These are phyloP conservation scores for Blastobasis adustella DNA, from an alignment of 2,888 invertebrate genomes.

Conservation along the genomic window DNA sequence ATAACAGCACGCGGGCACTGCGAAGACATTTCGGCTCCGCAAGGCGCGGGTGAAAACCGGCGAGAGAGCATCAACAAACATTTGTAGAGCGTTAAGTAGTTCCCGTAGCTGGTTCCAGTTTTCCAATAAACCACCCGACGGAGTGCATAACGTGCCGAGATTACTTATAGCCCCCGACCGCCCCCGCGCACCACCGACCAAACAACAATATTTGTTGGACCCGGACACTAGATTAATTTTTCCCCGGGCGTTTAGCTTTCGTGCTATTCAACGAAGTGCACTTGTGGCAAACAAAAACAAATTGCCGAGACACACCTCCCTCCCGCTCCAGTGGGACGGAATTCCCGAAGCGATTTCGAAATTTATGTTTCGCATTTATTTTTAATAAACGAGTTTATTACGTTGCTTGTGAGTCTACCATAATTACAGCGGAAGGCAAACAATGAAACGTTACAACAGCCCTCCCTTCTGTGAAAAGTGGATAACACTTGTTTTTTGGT, in stretches of 20 bases:
- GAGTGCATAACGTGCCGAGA: conserved; percentile 65
- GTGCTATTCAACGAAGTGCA: conserved; percentile 28
- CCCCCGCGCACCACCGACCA: conserved; percentile 43
- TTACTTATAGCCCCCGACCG: conserved; percentile 50
- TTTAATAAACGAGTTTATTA: not conserved
- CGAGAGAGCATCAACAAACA: conserved; percentile 22
- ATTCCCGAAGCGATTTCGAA: too few relatives aligned
- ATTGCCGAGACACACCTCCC: not conserved
- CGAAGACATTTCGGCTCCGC: too few relatives aligned
- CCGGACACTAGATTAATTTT: conserved; percentile 65
- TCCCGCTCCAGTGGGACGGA: too few relatives aligned
- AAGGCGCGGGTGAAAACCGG: conserved; percentile 10
- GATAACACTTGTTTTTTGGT: conserved; percentile 12
- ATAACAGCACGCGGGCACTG: too few relatives aligned
- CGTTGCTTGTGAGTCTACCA: conserved; percentile 12
- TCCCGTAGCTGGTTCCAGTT: conserved; percentile 37
- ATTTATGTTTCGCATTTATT: too few relatives aligned
- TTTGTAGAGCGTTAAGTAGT: conserved; percentile 21
- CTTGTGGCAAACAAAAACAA: conserved; percentile 7
- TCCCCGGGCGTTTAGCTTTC: conserved; percentile 52
- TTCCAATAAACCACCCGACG: conserved; percentile 59
- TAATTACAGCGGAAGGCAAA: conserved; percentile 22
- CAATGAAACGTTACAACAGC: conserved; percentile 17
- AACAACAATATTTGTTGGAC: conserved; percentile 67
- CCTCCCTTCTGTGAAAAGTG: conserved; percentile 13